Conservation (phyloP, 2,797 vertebrate species). For the Mormyrus proboscirostris region DNA sequence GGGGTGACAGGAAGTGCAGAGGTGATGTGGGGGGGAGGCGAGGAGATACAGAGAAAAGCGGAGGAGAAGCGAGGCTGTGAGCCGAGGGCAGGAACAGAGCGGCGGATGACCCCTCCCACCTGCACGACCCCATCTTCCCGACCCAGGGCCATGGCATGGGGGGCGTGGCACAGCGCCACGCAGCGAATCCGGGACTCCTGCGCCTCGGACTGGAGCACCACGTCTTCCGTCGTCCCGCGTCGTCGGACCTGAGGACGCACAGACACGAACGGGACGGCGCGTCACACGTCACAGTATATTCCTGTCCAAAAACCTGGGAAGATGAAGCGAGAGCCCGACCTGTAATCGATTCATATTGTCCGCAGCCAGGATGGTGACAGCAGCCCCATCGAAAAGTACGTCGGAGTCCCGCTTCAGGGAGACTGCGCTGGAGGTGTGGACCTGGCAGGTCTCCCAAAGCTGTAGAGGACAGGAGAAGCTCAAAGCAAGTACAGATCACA, state of each 20-base stretch:
- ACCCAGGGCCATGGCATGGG: slow-evolving; percentile 64
- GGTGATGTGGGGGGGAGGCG: not conserved
- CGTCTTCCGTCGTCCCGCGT: slow-evolving; percentile 61
- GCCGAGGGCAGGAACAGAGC: not conserved
- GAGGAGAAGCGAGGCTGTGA: not conserved
- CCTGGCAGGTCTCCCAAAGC: slow-evolving; percentile 87
- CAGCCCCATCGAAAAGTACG: slow-evolving; percentile 64
- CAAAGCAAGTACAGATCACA: not conserved
- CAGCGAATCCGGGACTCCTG: slow-evolving; percentile 69
- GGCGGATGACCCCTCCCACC: slow-evolving; percentile 49
- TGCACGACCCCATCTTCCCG: slow-evolving; percentile 67
- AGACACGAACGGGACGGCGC: not conserved
- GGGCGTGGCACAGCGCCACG: slow-evolving; percentile 67
- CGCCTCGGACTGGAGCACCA: slow-evolving; percentile 66
- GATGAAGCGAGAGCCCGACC: slow-evolving; percentile 48
- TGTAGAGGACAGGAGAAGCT: slow-evolving; percentile 43
- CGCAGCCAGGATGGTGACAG: slow-evolving; percentile 71
- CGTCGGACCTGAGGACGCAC: slow-evolving; percentile 67
- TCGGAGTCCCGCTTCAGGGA: slow-evolving; percentile 82
- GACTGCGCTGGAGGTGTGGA: slow-evolving; percentile 79
- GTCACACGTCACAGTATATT: not conserved
- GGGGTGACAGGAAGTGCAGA: not conserved
- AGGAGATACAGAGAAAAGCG: not conserved
- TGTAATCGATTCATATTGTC: slow-evolving; percentile 80
- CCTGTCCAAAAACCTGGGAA: no score